Evolutionary conservation across 1,140 invertebrate genomes (phyloP).

Genomic region (Littorina saxatilis): DNA sequence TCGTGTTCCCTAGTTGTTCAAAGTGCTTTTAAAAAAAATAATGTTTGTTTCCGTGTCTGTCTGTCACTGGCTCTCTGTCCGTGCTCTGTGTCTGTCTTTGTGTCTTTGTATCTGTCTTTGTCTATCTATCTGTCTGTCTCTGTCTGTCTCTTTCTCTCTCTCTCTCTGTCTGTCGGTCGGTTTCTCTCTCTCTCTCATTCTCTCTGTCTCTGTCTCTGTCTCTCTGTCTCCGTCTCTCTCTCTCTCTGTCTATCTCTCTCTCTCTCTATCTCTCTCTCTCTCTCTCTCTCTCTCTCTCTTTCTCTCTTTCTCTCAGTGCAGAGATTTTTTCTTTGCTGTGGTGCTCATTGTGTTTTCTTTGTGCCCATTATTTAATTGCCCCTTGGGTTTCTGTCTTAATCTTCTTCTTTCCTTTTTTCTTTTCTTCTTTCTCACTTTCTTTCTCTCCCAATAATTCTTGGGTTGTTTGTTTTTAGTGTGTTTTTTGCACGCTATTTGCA

Average conservation of each 20-base stretch:
- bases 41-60: too few species aligned
- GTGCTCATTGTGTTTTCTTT: background rate
- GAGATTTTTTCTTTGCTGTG: background rate
- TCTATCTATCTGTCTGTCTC: slow-evolving; percentile 18
- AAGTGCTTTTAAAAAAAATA: too few species aligned
- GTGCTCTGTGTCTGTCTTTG: background rate
- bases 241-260: too few species aligned
- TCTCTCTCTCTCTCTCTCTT: background rate
- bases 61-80: background rate
- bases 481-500: too few species aligned
- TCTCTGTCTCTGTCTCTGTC: background rate
- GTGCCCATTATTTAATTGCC: background rate
- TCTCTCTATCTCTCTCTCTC: too few species aligned
- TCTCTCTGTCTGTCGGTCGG: slow-evolving; percentile 12
- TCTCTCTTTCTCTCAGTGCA: background rate
- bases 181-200: background rate
- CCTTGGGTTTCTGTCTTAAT: background rate
- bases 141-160: background rate
- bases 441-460: too few species aligned
- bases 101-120: slow-evolving; percentile 18
- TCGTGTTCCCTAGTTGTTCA: too few species aligned
- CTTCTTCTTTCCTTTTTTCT: too few species aligned
- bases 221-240: too few species aligned
- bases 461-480: too few species aligned
- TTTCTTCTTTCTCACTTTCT: too few species aligned